Conservation (phyloP, 2,113 vertebrate genomes). For the Lampris megalopsis region DNA sequence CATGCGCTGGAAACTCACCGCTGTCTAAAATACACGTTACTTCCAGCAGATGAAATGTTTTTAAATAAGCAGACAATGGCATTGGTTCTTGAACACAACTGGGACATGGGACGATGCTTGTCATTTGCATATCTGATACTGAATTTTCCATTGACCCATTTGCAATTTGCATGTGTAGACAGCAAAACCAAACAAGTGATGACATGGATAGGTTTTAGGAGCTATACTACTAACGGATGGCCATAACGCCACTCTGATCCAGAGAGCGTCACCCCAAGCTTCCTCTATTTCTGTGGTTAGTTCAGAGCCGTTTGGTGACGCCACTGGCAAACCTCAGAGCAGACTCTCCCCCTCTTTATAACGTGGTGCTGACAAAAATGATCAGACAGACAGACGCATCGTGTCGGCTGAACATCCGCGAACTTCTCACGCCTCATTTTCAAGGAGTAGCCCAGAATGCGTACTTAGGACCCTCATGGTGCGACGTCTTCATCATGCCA, state of each 20-base stretch:
- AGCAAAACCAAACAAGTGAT: slow-evolving; percentile 35
- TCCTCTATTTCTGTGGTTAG: slow-evolving; percentile 82
- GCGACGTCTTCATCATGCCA: slow-evolving; percentile 77
- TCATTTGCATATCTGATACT: slow-evolving; percentile 75
- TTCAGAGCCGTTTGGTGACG: slow-evolving; percentile 51
- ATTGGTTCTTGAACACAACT: not conserved
- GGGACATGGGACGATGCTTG: not conserved
- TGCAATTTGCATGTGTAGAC: slow-evolving; percentile 83
- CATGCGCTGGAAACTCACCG: not conserved
- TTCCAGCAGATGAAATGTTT: slow-evolving; percentile 15
- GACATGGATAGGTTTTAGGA: slow-evolving; percentile 22
- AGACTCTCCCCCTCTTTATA: slow-evolving; percentile 73
- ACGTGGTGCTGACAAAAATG: not conserved
- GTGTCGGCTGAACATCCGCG: not conserved
- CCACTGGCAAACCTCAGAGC: slow-evolving; percentile 23
- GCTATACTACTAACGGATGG: slow-evolving; percentile 21
- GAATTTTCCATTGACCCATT: slow-evolving; percentile 74
- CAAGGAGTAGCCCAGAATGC: slow-evolving; percentile 1
- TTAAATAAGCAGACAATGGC: not conserved
- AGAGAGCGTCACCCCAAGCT: slow-evolving; percentile 72
- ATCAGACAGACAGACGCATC: slow-evolving; percentile 32
- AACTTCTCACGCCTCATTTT: not conserved
- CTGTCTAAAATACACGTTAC: not conserved
- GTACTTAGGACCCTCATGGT: not conserved
- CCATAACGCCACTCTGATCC: not conserved